Conservation (phyloP, 2,797 vertebrate species). For the Chelonia mydas region DNA sequence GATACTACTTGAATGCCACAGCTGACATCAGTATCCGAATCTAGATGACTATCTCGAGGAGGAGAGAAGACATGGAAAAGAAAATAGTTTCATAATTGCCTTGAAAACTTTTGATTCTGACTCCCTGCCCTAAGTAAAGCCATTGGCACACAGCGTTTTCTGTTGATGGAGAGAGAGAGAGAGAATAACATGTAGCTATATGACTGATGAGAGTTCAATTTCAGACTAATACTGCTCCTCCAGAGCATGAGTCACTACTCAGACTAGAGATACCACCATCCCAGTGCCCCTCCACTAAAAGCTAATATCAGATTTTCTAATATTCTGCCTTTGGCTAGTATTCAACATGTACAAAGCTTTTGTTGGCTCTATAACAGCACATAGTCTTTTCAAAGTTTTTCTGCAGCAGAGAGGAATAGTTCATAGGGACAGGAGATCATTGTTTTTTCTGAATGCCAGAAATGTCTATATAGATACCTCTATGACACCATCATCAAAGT, state of each 20-base stretch:
- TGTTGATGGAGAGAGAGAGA: background rate
- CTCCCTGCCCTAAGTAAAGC: background rate
- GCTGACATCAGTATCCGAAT: conserved; percentile 37
- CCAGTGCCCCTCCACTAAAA: conserved; percentile 44
- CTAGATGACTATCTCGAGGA: conserved; percentile 28
- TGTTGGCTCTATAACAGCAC: conserved; percentile 45
- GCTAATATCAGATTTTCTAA: conserved; percentile 18
- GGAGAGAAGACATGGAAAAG: conserved; percentile 34
- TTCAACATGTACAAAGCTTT: conserved; percentile 44
- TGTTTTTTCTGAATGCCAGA: background rate
- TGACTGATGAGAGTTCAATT: conserved; percentile 23
- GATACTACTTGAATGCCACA: background rate
- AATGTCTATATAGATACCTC: background rate
- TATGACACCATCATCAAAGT: background rate
- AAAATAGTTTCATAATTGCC: conserved; percentile 53
- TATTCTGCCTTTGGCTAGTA: conserved; percentile 40
- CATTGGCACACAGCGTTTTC: background rate
- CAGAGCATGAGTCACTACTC: background rate
- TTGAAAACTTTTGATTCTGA: conserved; percentile 45
- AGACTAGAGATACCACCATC: background rate
- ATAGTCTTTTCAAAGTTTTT: conserved; percentile 29
- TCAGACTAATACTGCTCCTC: conserved; percentile 35
- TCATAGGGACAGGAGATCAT: background rate
- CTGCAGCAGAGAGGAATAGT: background rate
- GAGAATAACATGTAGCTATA: background rate